phyloP scores from a whole-genome alignment of 2,113 vertebrate genomes.

The Halcyon senegalensis region DNA sequence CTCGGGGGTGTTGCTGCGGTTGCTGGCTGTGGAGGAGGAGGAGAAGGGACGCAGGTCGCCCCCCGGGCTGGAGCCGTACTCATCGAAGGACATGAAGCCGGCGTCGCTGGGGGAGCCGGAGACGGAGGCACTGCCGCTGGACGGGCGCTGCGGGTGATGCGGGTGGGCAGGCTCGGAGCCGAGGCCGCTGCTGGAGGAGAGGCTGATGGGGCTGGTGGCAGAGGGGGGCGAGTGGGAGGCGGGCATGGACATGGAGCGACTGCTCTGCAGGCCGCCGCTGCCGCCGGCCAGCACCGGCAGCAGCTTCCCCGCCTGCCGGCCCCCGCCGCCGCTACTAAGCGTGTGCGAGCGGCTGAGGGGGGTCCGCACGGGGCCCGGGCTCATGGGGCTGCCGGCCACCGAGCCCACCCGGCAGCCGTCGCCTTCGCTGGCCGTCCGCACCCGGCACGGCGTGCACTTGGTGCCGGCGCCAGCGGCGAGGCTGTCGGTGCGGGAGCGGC shows the following conservation, averaged over 20 bases:
- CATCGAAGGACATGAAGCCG: constrained; percentile 93
- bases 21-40: constrained; percentile 67
- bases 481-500: constrained; percentile 85
- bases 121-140: constrained; percentile 90
- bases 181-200: constrained; percentile 84
- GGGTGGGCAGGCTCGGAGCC: constrained; percentile 81
- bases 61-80: constrained; percentile 91
- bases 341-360: constrained; percentile 90
- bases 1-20: constrained; percentile 90
- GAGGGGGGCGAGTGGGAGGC: constrained; percentile 86
- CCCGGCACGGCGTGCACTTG: constrained; percentile 79
- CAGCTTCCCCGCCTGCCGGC: constrained; percentile 44
- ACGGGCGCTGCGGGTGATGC: constrained; percentile 81
- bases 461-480: constrained; percentile 72
- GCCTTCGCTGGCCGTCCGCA: constrained; percentile 86
- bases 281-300: constrained; percentile 64
- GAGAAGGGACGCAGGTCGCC: constrained; percentile 80
- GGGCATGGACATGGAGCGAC: constrained; percentile 93
- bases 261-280: constrained; percentile 83
- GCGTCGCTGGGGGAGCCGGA: constrained; percentile 93
- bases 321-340: constrained; percentile 63
- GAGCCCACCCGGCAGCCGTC: constrained; percentile 84
- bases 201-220: constrained; percentile 80
- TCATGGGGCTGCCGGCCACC: constrained; percentile 86
- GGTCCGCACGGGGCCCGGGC: constrained; percentile 83